Conservation (phyloP, 2,888 invertebrate genomes). For the Dynastes grantii region DNA sequence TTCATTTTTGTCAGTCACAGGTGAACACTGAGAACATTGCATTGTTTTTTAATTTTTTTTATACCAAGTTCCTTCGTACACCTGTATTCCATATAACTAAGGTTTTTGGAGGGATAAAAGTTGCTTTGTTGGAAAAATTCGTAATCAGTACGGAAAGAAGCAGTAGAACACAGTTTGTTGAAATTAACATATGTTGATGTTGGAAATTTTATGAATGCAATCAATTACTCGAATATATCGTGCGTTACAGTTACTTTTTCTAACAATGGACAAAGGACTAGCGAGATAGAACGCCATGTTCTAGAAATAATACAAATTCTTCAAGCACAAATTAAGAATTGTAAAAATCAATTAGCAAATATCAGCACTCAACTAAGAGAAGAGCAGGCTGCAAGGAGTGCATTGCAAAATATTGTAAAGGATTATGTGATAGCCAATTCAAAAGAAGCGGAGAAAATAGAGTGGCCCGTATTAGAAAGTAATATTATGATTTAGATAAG, state of each 20-base stretch:
- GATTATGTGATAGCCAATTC: conserved; percentile 62
- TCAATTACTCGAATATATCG: background rate
- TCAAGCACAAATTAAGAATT: conserved; percentile 62
- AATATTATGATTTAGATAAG: conserved; percentile 35
- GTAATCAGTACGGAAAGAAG: background rate
- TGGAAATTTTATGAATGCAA: background rate
- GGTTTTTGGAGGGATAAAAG: background rate
- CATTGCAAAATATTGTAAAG: conserved; percentile 65
- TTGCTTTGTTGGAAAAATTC: background rate
- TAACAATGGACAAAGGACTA: conserved; percentile 45
- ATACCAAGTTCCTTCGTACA: too few relatives aligned
- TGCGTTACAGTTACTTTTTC: conserved; percentile 49
- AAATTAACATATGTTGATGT: conserved; percentile 12
- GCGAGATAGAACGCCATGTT: conserved; percentile 55
- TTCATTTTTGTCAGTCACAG: too few relatives aligned
- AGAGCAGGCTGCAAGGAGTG: conserved; percentile 66
- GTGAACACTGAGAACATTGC: too few relatives aligned
- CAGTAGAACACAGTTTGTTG: conserved; percentile 22
- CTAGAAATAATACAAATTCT: conserved; percentile 59
- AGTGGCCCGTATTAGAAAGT: conserved; percentile 65
- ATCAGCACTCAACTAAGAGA: conserved; percentile 66
- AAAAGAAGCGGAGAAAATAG: conserved; percentile 66
- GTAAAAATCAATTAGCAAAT: conserved; percentile 66
- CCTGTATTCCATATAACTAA: background rate
- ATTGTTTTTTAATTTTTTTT: too few relatives aligned